Conservation (phyloP, 1,140 invertebrate species). For the Oryzaephilus surinamensis region DNA sequence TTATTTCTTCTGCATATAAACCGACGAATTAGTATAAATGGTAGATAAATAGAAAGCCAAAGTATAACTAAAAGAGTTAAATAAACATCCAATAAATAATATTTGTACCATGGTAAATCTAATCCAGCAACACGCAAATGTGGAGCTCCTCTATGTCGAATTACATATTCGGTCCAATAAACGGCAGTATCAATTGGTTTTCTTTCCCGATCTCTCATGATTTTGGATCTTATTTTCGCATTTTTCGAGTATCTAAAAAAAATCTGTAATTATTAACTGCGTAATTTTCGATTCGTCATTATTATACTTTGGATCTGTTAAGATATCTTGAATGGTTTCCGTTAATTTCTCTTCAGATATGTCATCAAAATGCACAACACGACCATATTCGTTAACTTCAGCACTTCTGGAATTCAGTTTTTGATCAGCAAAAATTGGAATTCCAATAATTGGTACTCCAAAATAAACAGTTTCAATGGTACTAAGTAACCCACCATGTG, state of each 20-base stretch:
- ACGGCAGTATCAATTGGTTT: constrained; percentile 46
- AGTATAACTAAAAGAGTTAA: neutral
- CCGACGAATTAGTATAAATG: too few relatives aligned
- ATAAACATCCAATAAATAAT: constrained; percentile 29
- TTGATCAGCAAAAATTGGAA: constrained; percentile 45
- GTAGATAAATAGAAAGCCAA: too few relatives aligned
- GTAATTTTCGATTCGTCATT: neutral
- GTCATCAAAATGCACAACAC: constrained; percentile 23
- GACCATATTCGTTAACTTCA: constrained; percentile 30
- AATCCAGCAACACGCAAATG: constrained; percentile 47
- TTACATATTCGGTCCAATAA: constrained; percentile 57
- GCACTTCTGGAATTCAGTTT: constrained; percentile 36
- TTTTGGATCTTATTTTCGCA: constrained; percentile 38
- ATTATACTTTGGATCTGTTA: constrained; percentile 24
- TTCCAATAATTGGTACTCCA: constrained; percentile 40
- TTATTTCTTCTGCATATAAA: too few relatives aligned
- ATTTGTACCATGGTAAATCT: constrained; percentile 42
- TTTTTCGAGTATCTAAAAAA: constrained; percentile 17
- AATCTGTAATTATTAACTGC: neutral
- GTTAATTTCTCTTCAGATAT: constrained; percentile 26
- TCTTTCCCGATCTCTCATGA: constrained; percentile 42
- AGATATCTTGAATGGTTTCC: constrained; percentile 19
- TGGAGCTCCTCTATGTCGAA: constrained; percentile 50
- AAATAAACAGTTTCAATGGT: constrained; percentile 41
- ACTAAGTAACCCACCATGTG: constrained; percentile 45